A percentile compares a stretch with the other conserved stretches of the same genome.
Evolutionary conservation across 1,140 invertebrate genomes (phyloP).

Genomic region (Steinernema khuongi): DNA sequence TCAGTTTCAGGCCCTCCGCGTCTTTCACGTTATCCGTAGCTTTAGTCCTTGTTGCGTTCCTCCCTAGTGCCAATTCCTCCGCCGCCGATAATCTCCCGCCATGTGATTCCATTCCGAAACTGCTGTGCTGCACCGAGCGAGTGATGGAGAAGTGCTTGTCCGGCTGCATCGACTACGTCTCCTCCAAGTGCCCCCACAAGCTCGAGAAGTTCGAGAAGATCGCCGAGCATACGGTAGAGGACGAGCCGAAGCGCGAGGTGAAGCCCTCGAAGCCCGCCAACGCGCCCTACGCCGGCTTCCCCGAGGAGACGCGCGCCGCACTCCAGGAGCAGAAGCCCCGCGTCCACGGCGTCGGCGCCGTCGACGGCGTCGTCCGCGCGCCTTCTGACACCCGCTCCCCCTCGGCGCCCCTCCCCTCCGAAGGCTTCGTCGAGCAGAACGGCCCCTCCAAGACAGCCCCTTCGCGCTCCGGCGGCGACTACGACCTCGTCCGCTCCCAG

Average conservation of each 20-base stretch:
- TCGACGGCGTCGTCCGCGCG: background rate
- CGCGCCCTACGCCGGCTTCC: background rate
- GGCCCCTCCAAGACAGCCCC: conserved; percentile 19
- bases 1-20: conserved; percentile 17
- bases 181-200: conserved; percentile 46
- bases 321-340: conserved; percentile 20
- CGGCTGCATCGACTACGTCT: conserved; percentile 48
- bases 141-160: conserved; percentile 49
- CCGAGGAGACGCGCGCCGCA: background rate
- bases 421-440: conserved; percentile 41
- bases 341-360: conserved; percentile 7
- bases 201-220: conserved; percentile 45
- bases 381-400: conserved; percentile 7
- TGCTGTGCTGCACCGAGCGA: conserved; percentile 51
- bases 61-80: conserved; percentile 16
- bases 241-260: conserved; percentile 18
- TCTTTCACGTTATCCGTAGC: conserved; percentile 2
- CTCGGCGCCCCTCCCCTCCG: conserved; percentile 21
- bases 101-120: conserved; percentile 46
- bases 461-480: conserved; percentile 35
- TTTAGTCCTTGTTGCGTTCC: conserved; percentile 17
- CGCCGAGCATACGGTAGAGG: background rate
- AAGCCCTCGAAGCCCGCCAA: background rate
- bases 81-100: conserved; percentile 36
- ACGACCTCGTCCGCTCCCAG: conserved; percentile 33